Evolutionary conservation across 2,888 invertebrate genomes (phyloP).

Genomic region (Antheraea assamensis): DNA sequence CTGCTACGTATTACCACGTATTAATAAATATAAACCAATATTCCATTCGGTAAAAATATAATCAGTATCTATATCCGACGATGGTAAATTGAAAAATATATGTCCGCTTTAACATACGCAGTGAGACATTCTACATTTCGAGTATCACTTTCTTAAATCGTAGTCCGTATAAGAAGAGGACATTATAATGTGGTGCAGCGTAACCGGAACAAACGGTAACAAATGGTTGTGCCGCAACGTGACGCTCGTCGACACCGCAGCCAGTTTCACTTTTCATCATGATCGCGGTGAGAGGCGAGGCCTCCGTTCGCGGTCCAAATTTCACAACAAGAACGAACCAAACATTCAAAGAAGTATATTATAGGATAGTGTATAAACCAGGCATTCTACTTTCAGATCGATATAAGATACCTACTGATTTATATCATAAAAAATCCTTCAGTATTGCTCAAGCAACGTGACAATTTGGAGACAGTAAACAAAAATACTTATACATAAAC

Average conservation of each 20-base stretch:
- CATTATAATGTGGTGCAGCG: constrained; percentile 53
- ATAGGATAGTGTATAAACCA: constrained; percentile 10
- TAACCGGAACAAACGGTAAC: constrained; percentile 74
- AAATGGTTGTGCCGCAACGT: constrained; percentile 63
- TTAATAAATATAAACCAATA: not conserved
- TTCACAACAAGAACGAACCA: constrained; percentile 73
- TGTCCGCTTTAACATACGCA: not conserved
- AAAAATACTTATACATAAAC: not conserved
- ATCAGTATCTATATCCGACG: not conserved
- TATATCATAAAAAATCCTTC: not conserved
- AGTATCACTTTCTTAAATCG: constrained; percentile 7
- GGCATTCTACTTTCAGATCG: constrained; percentile 45
- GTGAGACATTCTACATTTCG: not conserved
- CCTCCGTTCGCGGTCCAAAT: constrained; percentile 72
- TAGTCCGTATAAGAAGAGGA: constrained; percentile 9
- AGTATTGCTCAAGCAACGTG: not conserved
- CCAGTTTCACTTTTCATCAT: constrained; percentile 79
- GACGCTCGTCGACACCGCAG: constrained; percentile 65
- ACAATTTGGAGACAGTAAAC: not conserved
- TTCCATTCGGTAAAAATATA: not conserved
- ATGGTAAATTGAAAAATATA: not conserved
- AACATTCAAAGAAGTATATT: constrained; percentile 45
- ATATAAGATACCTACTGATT: constrained; percentile 6
- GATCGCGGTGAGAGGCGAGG: constrained; percentile 76
- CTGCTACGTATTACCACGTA: not conserved